Conservation (phyloP, 2,113 vertebrate genomes). For the Microcebus tavaratra region DNA sequence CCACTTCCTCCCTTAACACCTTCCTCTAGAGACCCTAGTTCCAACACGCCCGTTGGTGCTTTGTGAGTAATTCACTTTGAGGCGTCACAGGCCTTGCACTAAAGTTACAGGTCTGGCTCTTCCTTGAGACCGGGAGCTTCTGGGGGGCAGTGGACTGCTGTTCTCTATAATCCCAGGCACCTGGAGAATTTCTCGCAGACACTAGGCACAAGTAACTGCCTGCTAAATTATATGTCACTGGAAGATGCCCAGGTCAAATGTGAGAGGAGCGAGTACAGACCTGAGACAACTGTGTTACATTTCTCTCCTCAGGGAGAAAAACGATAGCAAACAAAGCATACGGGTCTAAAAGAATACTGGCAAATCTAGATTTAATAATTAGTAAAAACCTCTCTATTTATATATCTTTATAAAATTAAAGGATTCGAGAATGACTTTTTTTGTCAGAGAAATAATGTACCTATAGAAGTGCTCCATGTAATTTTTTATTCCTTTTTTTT, state of each 20-base stretch:
- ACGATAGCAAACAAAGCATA: not conserved
- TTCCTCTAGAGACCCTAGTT: not conserved
- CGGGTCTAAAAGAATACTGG: not conserved
- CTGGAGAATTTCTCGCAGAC: fast-evolving
- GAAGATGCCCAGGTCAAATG: not conserved
- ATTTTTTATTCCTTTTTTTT: not conserved
- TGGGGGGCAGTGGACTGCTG: not conserved
- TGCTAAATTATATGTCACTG: fast-evolving
- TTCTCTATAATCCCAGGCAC: not conserved
- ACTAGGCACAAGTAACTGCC: not conserved
- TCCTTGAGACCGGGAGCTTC: fast-evolving
- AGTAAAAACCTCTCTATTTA: not conserved
- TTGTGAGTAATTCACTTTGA: fast-evolving
- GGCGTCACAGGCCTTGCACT: fast-evolving
- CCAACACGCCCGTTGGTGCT: fast-evolving
- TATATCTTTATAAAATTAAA: not conserved
- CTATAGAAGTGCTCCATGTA: too few relatives aligned
- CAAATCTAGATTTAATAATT: not conserved
- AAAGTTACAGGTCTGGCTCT: not conserved
- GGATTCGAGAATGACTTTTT: not conserved
- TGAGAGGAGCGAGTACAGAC: fast-evolving
- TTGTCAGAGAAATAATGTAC: not conserved
- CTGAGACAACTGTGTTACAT: fast-evolving
- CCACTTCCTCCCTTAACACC: not conserved
- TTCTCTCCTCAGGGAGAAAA: not conserved